A percentile compares a stretch with the other conserved stretches of the same genome.
Conservation (phyloP, 2,113 vertebrate species). For the Oryctolagus cuniculus region DNA sequence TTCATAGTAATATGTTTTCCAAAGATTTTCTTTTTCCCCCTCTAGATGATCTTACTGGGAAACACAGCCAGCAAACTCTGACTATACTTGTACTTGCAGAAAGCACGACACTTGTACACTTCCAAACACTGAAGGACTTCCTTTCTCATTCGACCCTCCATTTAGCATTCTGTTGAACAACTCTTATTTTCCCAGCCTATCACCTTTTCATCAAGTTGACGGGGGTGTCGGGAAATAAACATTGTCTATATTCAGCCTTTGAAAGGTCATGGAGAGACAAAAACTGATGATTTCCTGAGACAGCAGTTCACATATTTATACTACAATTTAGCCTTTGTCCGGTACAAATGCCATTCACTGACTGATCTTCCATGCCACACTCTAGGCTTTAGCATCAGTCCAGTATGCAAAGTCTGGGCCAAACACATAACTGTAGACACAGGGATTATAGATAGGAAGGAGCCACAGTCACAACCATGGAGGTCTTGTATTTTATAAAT, state of each 20-base stretch:
- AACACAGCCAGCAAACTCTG: neutral
- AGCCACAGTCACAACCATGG: neutral
- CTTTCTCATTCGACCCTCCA: neutral
- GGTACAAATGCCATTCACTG: neutral
- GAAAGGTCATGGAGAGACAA: constrained; percentile 34
- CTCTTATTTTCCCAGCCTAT: neutral
- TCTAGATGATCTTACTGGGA: neutral
- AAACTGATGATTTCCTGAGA: neutral
- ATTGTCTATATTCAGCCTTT: neutral
- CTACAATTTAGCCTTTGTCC: neutral
- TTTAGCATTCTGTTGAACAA: constrained; percentile 28
- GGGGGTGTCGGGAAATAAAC: neutral
- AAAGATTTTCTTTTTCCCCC: neutral
- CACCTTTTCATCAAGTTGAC: constrained; percentile 10
- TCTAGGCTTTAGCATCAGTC: neutral
- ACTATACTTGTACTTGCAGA: neutral
- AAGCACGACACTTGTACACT: neutral
- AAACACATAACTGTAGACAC: neutral
- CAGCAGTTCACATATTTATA: neutral
- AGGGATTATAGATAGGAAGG: neutral
- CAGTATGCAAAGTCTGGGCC: neutral
- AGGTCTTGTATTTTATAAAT: neutral
- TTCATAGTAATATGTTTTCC: neutral
- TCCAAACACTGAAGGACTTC: neutral
- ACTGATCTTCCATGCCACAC: neutral